Evolutionary conservation across 2,113 vertebrate genomes (phyloP), one percentile per base, ranked within the genome.

Genomic region (Bettongia penicillata): DNA sequence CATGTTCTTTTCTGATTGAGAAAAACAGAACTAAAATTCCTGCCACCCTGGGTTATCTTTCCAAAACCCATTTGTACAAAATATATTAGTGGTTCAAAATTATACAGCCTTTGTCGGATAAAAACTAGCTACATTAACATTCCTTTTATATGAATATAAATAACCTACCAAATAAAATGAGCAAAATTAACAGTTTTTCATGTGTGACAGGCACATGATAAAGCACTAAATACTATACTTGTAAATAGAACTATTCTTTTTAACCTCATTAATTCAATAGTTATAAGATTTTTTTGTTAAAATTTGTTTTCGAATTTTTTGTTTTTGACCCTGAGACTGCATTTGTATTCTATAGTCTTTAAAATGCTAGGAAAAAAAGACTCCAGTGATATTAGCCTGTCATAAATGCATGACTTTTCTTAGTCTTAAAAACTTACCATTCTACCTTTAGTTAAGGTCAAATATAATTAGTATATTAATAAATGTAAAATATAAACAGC

Each of bases 81-180:
- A n/a, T 3, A 84, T 84, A 84, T 84, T 43, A 23, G 1, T 84
- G 31, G 68, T 43, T 84, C 19, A 84, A 84, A 2, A 84, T 84
- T 84, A 43, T 43, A 84, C 19, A 7, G 43, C 43, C 16, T 84
- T n/a, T 84, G 14, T 84, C 43, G 37, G 7, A 93, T 53, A 51
- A 95, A 8, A 57, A 90, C 94, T 26, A 93, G 77, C 26, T 23
- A 95, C 24, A 94, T 26, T 93, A 93, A 48, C 92, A 84, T n/a
- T 10, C 37, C n/a, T 84, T 43, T 19, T 19, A n/a, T 22, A n/a
- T 37, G 37, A 77, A n/a, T n/a, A 28, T 57, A 57, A 57, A 57
- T 84, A 84, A 43, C 37, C n/a, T 84, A 23, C n/a, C 68, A 84
- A 84, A 19, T 84, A 84, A 84, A 84, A 84, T 84, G n/a, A 84